phyloP scores from a whole-genome alignment of 2,888 invertebrate genomes.

The Eupithecia subfuscata region DNA sequence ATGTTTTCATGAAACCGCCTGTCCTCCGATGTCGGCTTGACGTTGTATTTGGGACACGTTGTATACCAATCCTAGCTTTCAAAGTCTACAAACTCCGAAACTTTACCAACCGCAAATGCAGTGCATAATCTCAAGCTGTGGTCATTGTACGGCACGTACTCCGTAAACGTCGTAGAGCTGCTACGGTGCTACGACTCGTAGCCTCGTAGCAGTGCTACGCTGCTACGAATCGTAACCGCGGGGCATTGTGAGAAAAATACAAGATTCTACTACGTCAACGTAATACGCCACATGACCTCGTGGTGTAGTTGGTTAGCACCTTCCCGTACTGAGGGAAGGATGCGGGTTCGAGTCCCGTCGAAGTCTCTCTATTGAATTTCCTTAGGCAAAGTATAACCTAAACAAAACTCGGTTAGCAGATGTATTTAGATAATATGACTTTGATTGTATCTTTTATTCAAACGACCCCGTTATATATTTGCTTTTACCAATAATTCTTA shows the following conservation, averaged over 20 bases:
- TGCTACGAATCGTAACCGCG: background rate
- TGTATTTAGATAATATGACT: too few relatives aligned
- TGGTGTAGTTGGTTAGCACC: too few relatives aligned
- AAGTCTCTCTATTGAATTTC: too few relatives aligned
- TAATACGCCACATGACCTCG: too few relatives aligned
- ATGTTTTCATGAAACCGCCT: too few relatives aligned
- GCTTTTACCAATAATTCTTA: too few relatives aligned
- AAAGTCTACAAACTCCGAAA: background rate
- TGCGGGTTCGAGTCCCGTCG: too few relatives aligned
- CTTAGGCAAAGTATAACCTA: too few relatives aligned
- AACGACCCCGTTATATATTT: too few relatives aligned
- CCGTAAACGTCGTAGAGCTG: background rate
- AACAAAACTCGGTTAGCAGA: too few relatives aligned
- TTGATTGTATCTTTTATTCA: too few relatives aligned
- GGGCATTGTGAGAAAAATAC: background rate
- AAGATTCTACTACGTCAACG: background rate
- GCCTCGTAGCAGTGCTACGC: background rate
- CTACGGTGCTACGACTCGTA: slow-evolving; percentile 6
- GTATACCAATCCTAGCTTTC: background rate
- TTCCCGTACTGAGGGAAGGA: too few relatives aligned
- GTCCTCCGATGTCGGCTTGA: background rate
- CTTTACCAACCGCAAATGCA: background rate
- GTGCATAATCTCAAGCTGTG: background rate
- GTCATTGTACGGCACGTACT: slow-evolving; percentile 3
- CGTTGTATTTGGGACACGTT: background rate